Conservation (phyloP, 1,140 invertebrate species). For the Reticulitermes speratus region DNA sequence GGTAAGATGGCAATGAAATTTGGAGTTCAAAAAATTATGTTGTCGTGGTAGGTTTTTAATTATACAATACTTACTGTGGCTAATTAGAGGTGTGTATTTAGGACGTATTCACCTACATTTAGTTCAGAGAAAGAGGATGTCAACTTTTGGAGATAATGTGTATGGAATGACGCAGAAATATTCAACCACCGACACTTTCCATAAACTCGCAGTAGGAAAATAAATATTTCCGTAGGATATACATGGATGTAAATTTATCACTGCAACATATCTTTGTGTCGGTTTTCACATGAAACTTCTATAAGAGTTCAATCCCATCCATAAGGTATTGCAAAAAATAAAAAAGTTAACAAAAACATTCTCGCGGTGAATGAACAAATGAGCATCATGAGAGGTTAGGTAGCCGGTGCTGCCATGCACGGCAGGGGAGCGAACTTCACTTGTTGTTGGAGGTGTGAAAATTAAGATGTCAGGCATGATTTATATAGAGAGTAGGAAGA, state of each 20-base stretch:
- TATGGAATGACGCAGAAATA: too few species aligned
- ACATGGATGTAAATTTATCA: neutral
- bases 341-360: neutral
- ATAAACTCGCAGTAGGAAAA: neutral
- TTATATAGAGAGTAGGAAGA: conserved; percentile 9
- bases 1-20: too few species aligned
- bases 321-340: too few species aligned
- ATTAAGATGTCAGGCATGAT: conserved; percentile 29
- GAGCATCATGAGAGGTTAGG: conserved; percentile 4
- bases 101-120: too few species aligned
- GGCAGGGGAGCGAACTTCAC: conserved; percentile 1
- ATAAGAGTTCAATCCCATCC: neutral
- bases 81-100: too few species aligned
- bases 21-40: too few species aligned
- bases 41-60: too few species aligned
- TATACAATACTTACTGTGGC: too few species aligned
- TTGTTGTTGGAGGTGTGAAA: conserved; percentile 24
- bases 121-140: too few species aligned
- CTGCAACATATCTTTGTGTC: neutral
- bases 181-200: neutral
- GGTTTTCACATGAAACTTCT: neutral
- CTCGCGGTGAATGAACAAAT: neutral
- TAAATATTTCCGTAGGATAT: neutral
- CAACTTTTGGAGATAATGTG: too few species aligned
- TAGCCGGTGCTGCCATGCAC: conserved; percentile 9